Evolutionary conservation across 2,888 invertebrate genomes (phyloP), one percentile per base, ranked within the genome.

Genomic region (Sinopyrophorus schimmeli): DNA sequence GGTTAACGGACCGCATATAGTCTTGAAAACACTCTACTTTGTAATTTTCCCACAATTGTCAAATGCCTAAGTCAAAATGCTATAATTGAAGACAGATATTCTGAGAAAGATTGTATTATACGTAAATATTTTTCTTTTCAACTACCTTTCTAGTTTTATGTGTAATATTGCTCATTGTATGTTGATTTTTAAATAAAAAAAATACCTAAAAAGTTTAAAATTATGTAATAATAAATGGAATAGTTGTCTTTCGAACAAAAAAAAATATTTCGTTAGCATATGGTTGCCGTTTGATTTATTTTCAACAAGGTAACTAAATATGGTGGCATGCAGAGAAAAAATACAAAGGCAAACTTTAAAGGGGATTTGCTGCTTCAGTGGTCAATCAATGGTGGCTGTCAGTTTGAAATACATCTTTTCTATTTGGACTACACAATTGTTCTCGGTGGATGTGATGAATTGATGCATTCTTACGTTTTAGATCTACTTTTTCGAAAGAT

Each of bases 401-500:
- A 50, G 35, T 50, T 50, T 50, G 50, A 50, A 44, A 40, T 44
- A 44, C 50, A 39, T 44, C 44, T 44, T 50, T 44, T 40, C 39
- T 34, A 27, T 44, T 44, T 50, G 50, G 46, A 44, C 44, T 35
- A 43, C 38, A 40, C 44, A 50, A 40, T 38, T 38, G 43, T 30
- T 47, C 32, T 41, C 35, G 28, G 37, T 35, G 31, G 30, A 24
- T 32, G 39, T 50, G 44, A 50, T 50, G 39, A 50, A 50, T 50
- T 20, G 50, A 48, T 37, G 35, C 35, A 43, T 43, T 41, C 34
- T 10, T 32, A 18, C 34, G 26, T 34, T 43, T 43, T 43, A 32
- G 32, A 26, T 42, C 17, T 24, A 17, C 28, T 31, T 24, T 17
- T 41, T 41, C 31, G 23, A 41, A 18, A 30, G 41, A 41, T 41